Evolutionary conservation across 2,888 invertebrate genomes (phyloP).

Genomic region (Didymodactylos carnosus): DNA sequence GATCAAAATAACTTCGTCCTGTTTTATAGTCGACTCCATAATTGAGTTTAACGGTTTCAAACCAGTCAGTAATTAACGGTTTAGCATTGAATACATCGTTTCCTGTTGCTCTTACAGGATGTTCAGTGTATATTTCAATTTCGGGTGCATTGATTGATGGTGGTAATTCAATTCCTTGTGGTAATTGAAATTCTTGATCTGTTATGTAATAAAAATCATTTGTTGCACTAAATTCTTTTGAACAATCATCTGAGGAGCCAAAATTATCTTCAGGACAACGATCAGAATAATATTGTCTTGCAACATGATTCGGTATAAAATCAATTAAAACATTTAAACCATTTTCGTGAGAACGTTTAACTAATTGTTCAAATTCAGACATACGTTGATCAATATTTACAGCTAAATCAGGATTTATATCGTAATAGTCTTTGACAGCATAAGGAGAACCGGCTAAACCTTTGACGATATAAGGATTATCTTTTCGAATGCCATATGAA

Average conservation of each 20-base stretch:
- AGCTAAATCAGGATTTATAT: not conserved
- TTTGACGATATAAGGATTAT: not conserved
- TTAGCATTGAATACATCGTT: not conserved
- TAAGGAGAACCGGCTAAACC: not conserved
- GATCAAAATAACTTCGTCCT: not conserved
- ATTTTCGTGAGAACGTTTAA: not conserved
- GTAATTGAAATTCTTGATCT: not conserved
- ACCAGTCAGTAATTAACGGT: not conserved
- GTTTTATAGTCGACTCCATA: not conserved
- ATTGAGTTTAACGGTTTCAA: not conserved
- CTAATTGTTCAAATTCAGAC: not conserved
- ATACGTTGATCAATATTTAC: not conserved
- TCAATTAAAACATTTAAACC: not conserved
- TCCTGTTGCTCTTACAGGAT: not conserved
- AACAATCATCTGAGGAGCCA: constrained; percentile 4
- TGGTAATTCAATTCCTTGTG: not conserved
- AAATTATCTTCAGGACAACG: constrained; percentile 2
- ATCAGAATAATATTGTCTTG: not conserved
- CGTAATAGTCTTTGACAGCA: not conserved
- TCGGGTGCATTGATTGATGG: not conserved
- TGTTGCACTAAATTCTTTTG: not conserved
- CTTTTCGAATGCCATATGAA: not conserved
- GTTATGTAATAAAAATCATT: not conserved
- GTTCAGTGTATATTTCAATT: not conserved
- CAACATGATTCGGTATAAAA: not conserved